phyloP scores from a whole-genome alignment of 2,888 invertebrate genomes.

The Lymantria monacha region DNA sequence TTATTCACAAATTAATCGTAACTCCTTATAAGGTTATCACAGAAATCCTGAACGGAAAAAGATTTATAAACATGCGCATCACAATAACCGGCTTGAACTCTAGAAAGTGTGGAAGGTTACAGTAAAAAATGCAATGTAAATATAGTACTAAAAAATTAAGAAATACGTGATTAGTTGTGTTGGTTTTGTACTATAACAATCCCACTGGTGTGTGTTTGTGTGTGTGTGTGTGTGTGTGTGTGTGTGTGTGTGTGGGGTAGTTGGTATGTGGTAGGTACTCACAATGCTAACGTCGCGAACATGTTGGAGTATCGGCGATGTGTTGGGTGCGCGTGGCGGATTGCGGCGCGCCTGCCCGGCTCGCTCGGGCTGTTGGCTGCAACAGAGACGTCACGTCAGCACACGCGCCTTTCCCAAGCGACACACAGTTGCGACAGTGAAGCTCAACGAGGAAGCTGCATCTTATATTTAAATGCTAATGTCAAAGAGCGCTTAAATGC shows the following conservation, averaged over 20 bases:
- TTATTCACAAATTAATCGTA: no score
- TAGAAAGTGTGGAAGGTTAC: conserved; percentile 54
- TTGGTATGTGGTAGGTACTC: conserved; percentile 47
- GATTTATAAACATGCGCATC: conserved; percentile 31
- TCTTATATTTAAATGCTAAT: conserved; percentile 78
- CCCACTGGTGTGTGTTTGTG: no score
- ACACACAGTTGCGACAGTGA: conserved; percentile 76
- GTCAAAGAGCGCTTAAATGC: conserved; percentile 81
- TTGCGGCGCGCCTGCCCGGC: conserved; percentile 54
- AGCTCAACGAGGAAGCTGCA: conserved; percentile 79
- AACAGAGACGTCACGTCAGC: conserved; percentile 76
- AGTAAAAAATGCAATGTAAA: neutral
- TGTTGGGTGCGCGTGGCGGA: conserved; percentile 27
- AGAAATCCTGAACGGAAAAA: neutral
- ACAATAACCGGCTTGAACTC: conserved; percentile 48
- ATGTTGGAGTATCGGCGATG: conserved; percentile 44
- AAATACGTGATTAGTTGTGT: neutral
- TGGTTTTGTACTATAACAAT: neutral
- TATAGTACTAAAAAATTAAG: neutral
- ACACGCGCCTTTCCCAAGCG: conserved; percentile 77
- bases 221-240: no score
- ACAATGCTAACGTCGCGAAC: conserved; percentile 71
- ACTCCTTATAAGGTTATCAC: no score
- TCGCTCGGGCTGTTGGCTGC: conserved; percentile 67
- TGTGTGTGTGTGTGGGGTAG: neutral